Evolutionary conservation across 2,797 vertebrate genomes (phyloP).

Genomic region (Picus viridis): DNA sequence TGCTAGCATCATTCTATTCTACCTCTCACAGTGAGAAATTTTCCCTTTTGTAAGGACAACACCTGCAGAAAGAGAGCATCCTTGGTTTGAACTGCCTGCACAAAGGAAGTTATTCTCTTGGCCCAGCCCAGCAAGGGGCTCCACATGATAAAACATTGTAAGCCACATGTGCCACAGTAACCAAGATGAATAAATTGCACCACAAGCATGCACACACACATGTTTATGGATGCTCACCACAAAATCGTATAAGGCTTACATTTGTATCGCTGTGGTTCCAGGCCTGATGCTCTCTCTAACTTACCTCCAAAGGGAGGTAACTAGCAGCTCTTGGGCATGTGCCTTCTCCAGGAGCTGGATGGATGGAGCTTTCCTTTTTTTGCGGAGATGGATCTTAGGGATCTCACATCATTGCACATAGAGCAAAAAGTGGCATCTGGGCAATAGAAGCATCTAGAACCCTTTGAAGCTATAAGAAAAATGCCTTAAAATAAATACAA

Average conservation of each 20-base stretch:
- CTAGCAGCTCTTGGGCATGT: neutral
- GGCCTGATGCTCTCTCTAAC: neutral
- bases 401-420: neutral
- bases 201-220: neutral
- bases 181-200: neutral
- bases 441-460: neutral
- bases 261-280: neutral
- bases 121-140: neutral
- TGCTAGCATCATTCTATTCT: neutral
- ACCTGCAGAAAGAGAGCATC: neutral
- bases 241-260: neutral
- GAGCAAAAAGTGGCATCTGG: neutral
- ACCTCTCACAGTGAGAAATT: neutral
- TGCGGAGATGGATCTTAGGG: neutral
- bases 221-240: neutral
- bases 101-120: neutral
- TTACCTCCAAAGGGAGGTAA: neutral
- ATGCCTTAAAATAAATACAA: neutral
- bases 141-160: neutral
- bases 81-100: neutral
- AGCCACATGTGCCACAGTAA: neutral
- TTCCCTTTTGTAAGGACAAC: neutral
- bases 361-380: neutral
- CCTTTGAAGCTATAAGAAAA: neutral
- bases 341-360: neutral